Evolutionary conservation across 2,888 invertebrate species (phyloP).

Genomic region (Phyto melanocephala): DNA sequence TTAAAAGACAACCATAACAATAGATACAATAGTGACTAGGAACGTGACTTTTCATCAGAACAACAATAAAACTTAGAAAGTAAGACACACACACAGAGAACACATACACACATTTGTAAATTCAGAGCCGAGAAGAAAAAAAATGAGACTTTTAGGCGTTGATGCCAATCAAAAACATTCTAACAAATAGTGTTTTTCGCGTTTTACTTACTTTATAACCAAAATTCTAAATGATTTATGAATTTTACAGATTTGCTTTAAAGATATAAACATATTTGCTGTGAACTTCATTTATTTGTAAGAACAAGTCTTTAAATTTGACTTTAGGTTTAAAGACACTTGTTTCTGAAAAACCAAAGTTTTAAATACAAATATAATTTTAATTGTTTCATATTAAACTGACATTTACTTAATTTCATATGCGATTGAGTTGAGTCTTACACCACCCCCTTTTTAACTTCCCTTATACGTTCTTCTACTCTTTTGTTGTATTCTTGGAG

Average conservation of each 20-base stretch:
- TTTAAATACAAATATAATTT: slow-evolving; percentile 36
- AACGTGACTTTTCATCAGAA: slow-evolving; percentile 64
- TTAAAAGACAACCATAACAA: slow-evolving; percentile 59
- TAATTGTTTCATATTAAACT: slow-evolving; percentile 61
- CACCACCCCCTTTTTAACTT: not conserved
- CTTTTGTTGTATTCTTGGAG: not conserved
- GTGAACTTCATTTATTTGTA: not conserved
- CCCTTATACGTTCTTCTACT: not conserved
- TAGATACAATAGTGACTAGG: slow-evolving; percentile 43
- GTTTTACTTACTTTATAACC: not conserved
- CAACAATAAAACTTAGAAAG: slow-evolving; percentile 44
- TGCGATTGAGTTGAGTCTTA: not conserved
- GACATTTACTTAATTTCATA: slow-evolving; percentile 28
- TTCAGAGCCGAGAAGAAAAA: too few species aligned
- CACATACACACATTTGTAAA: slow-evolving; percentile 14
- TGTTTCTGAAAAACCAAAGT: not conserved
- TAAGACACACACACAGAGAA: slow-evolving; percentile 4
- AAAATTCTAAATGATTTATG: slow-evolving; percentile 56
- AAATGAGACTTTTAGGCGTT: slow-evolving; percentile 59
- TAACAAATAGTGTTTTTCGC: slow-evolving; percentile 9
- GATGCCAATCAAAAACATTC: slow-evolving; percentile 59
- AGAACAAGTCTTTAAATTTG: slow-evolving; percentile 37
- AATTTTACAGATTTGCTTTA: slow-evolving; percentile 26
- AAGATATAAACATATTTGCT: not conserved
- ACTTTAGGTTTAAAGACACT: slow-evolving; percentile 7